These are phyloP conservation scores for Trichoplusia ni DNA, from an alignment of 1,140 invertebrate species.

Conservation along the genomic window DNA sequence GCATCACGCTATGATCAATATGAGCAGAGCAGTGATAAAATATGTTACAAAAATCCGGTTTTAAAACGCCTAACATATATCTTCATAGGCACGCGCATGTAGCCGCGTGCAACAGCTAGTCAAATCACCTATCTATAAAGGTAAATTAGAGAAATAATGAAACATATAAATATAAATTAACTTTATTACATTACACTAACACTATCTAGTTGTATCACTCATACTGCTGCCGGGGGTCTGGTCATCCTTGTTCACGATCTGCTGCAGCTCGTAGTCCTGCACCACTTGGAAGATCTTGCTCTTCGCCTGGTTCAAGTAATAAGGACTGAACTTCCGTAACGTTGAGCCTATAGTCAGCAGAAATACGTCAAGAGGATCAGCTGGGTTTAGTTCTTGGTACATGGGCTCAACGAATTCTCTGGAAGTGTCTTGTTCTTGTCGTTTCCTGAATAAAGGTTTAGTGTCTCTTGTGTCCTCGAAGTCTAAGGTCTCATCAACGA, in stretches of 20 bases:
- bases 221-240: conserved; percentile 40
- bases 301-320: conserved; percentile 71
- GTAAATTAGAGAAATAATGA: not conserved
- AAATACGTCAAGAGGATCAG: conserved; percentile 67
- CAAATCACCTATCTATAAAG: too few relatives aligned
- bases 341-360: conserved; percentile 66
- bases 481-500: conserved; percentile 40
- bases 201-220: conserved; percentile 44
- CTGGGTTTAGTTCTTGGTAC: conserved; percentile 55
- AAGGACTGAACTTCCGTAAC: conserved; percentile 66
- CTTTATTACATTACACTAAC: conserved; percentile 25
- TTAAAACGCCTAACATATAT: too few relatives aligned
- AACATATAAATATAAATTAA: not conserved
- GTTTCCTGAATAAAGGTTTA: conserved; percentile 47
- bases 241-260: conserved; percentile 64
- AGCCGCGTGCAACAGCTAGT: too few relatives aligned
- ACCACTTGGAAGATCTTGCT: conserved; percentile 74
- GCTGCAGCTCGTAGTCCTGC: conserved; percentile 71
- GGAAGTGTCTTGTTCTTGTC: conserved; percentile 23
- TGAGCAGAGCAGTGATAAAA: too few relatives aligned
- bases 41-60: too few relatives aligned
- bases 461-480: conserved; percentile 43
- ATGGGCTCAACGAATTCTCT: conserved; percentile 23
- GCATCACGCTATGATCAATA: too few relatives aligned
- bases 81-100: too few relatives aligned